Base-by-base conservation (phyloP, 2,113 vertebrate species). In the Thamnaconus septentrionalis region DNA sequence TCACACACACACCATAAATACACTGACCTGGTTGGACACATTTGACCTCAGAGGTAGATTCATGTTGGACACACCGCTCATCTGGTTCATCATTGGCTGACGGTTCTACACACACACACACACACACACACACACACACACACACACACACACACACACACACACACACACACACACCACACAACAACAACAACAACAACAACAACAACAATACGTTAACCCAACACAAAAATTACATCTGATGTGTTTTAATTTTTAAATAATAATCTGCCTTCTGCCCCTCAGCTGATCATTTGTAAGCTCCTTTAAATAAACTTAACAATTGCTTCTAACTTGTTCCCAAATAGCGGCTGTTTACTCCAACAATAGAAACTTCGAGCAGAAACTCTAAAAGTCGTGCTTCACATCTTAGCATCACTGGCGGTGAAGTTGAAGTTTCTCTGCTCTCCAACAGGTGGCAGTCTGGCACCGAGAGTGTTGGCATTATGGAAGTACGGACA, bases 11-110 rank as follows among this genome's bases (percentile, higher is more conserved):
- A 31, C 18, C 18, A 31, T 0, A 31, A 1, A 9, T 1, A 41
- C 69, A 83, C 93, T 84, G 68, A 99, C 95, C 95, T 98, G 96
- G 53, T 94, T 88, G 59, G 96, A 95, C 75, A 95, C 93, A 67
- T 94, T 96, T 73, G 95, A 92, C 83, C 96, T 93, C 75, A 98
- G 92, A 87, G 96, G 95, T 91, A 98, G 91, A 91, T 97, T 98
- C 92, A 99, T 94, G 67, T 93, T 97, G 64, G 96, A 94, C 82
- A 96, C 94, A 12, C 90, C 95, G 71, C 89, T 92, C 90, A 99
- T 95, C 76, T 95, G 96, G 86, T 94, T 98, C 88, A 94, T 93
- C 86, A 97, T 86, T 39, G 96, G 96, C 88, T 98, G 97, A 50
- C 96, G 96, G 85, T 98, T 99, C 96, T 99, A 82, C 67, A 8